phyloP scores from a whole-genome alignment of 2,888 invertebrate genomes.

The Drosophila mimetica region DNA sequence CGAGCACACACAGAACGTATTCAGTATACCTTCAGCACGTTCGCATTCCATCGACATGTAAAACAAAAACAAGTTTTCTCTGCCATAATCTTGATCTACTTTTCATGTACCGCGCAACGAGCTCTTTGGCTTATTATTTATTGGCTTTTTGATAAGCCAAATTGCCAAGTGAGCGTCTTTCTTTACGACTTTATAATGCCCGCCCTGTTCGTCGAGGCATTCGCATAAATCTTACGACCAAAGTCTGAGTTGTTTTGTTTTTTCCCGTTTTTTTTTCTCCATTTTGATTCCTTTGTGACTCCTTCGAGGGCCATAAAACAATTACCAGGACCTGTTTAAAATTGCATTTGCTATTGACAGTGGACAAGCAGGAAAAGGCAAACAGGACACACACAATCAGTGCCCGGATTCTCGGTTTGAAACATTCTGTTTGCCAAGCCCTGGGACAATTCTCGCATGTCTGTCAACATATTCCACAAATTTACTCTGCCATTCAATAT shows the following conservation, averaged over 20 bases:
- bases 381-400: slow-evolving; percentile 19
- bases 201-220: slow-evolving; percentile 5
- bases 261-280: slow-evolving; percentile 17
- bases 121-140: slow-evolving; percentile 52
- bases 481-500: slow-evolving; percentile 68
- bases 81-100: slow-evolving; percentile 53
- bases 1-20: not conserved
- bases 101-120: slow-evolving; percentile 50
- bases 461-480: slow-evolving; percentile 64
- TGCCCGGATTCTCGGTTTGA: slow-evolving; percentile 46
- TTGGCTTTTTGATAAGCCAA: slow-evolving; percentile 46
- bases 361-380: slow-evolving; percentile 26
- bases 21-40: not conserved
- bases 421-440: slow-evolving; percentile 56
- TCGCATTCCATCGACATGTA: slow-evolving; percentile 12
- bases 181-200: slow-evolving; percentile 35
- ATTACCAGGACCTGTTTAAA: slow-evolving; percentile 68
- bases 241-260: slow-evolving; percentile 42
- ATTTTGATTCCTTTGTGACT: slow-evolving; percentile 62
- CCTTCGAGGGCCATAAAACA: slow-evolving; percentile 72
- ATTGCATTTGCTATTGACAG: slow-evolving; percentile 56
- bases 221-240: slow-evolving; percentile 51
- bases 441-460: slow-evolving; percentile 48
- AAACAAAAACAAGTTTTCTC: slow-evolving; percentile 24
- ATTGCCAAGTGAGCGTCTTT: slow-evolving; percentile 41